Base-by-base conservation (phyloP, 2,113 vertebrate genomes). In the Macquaria australasica region DNA sequence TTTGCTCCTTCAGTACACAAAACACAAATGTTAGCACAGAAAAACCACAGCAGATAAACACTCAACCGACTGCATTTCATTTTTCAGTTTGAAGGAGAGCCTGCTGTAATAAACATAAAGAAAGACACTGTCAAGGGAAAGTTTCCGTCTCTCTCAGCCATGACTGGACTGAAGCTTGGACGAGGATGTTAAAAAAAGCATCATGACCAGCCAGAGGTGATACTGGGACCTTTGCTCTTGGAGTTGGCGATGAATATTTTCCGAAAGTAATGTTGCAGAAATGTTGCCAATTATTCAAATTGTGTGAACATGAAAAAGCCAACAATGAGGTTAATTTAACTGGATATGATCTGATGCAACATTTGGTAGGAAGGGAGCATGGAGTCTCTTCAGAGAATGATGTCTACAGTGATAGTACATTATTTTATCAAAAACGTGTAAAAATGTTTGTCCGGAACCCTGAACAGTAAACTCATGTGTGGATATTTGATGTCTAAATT, bases 1-100 rank as follows among this genome's bases (percentile, higher is more conserved):
- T 25, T 74, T 23, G 64, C 39, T 87, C 56, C 62, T 69, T 28
- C 71, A 28, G 18, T 5, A 37, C 20, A 78, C 8, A 58, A 74
- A 71, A 72, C 39, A 84, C 25, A 41, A 66, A 41, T 51, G 37
- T 79, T 51, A 69, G 18, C 39, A 50, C 21, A 58, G 39, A 51
- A 9, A 25, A 5, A 37, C 43, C 21, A 4, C 37, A 56, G 64
- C 34, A 56, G 58, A 45, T 51, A 81, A 43, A 21, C 62, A 51
- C 55, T 31, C 2, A 21, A n/a, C 10, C 0, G 6, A 15, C 25
- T 68, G 21, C 39, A 16, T 39, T 73, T 69, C 25, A 58, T 21
- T 39, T 8, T 62, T 45, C 0, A 25, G 53, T 63, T 68, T 69
- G 53, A 79, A 45, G 3, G 37, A 75, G 10, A 28, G 63, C 4